Evolutionary conservation across 2,797 vertebrate species (phyloP), one percentile per base, ranked within the genome.

Genomic region (Phrynocephalus forsythii): DNA sequence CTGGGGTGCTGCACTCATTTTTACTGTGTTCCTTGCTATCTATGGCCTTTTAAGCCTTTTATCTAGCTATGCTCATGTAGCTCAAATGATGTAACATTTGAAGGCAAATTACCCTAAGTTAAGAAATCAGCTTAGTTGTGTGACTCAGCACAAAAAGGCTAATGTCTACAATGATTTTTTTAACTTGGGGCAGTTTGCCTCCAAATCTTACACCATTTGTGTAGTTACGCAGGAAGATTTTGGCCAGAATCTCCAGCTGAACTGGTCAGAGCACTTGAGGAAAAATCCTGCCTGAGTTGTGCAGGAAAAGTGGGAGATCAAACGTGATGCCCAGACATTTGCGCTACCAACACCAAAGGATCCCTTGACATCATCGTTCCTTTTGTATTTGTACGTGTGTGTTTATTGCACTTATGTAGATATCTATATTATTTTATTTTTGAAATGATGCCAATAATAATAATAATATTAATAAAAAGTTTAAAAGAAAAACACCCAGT

Each of bases 401-500:
- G 20, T 72, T 33, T 67, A 50, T 85, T 82, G 83, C 30, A 82
- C 33, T 81, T 88, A 52, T 77, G 24, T 88, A 85, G 76, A 72
- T 88, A 81, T 88, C 83, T 88, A 85, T 88, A 77, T 88, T 88
- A 88, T 88, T 77, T 82, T 88, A 88, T 88, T 88, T 85, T 88
- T 82, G 83, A 26, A 76, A 82, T 81, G 69, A 60, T n/a, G 79
- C 71, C 71, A 60, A 56, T 44, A 82, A 85, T 44, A 82, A 85
- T 44, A 82, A 85, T 56, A 86, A 86, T 44, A 85, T 81, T 56
- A 86, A 86, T 68, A 56, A 44, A 50, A 30, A 44, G 60, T 85
- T 88, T 75, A 3, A 28, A 73, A 83, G 20, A 80, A 72, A 33
- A 50, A 68, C 8, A 20, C 16, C 33, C 33, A 24, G 79, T 15